phyloP scores from a whole-genome alignment of 2,797 vertebrate genomes.

The Poeciliopsis gracilis region DNA sequence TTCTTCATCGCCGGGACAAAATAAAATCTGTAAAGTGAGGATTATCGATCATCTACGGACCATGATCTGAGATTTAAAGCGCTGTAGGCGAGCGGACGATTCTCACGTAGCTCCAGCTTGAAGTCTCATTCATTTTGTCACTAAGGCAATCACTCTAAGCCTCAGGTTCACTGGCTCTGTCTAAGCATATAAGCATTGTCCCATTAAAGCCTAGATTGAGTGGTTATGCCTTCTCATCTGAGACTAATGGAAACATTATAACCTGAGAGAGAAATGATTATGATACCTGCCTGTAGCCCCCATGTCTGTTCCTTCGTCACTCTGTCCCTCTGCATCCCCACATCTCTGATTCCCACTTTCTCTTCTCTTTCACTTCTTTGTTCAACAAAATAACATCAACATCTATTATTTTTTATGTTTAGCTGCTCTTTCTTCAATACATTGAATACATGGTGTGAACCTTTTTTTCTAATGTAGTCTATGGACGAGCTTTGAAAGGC shows the following conservation, averaged over 20 bases:
- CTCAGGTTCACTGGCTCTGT: conserved; percentile 50
- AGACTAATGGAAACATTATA: conserved; percentile 73
- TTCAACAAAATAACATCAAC: conserved; percentile 18
- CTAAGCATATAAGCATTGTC: conserved; percentile 63
- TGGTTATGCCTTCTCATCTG: conserved; percentile 66
- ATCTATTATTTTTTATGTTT: neutral
- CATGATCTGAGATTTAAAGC: conserved; percentile 22
- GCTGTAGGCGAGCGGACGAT: conserved; percentile 24
- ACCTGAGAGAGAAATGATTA: conserved; percentile 59
- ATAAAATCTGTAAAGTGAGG: conserved; percentile 21
- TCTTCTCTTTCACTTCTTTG: conserved; percentile 28
- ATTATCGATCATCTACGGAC: conserved; percentile 29
- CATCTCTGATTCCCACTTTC: conserved; percentile 12
- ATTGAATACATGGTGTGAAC: neutral
- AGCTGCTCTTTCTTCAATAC: conserved; percentile 6
- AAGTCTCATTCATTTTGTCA: conserved; percentile 49
- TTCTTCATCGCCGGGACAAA: conserved; percentile 17
- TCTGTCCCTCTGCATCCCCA: conserved; percentile 23
- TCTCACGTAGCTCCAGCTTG: conserved; percentile 21
- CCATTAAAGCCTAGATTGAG: conserved; percentile 66
- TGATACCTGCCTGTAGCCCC: conserved; percentile 46
- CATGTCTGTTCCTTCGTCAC: conserved; percentile 44
- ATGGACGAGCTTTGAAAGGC: neutral
- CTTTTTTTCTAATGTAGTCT: neutral
- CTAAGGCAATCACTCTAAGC: conserved; percentile 44